A percentile compares a stretch with the other conserved stretches of the same genome.
phyloP scores from a whole-genome alignment of 2,888 invertebrate species.

The Drosophila mettleri region DNA sequence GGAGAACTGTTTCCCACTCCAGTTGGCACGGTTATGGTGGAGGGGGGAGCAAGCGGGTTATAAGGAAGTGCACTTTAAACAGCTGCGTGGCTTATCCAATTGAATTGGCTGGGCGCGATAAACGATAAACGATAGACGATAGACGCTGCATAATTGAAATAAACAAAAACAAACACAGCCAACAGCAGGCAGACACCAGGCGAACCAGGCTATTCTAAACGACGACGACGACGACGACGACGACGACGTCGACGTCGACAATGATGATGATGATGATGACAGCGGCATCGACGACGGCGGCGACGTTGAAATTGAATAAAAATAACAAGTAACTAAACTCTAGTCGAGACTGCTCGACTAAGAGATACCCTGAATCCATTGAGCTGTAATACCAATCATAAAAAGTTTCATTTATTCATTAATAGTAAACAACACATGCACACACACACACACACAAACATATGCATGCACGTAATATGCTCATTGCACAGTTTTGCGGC shows the following conservation, averaged over 20 bases:
- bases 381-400: too few species aligned
- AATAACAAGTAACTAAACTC: too few species aligned
- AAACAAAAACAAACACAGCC: conserved; percentile 25
- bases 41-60: conserved; percentile 25
- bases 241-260: conserved; percentile 55
- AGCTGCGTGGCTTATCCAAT: conserved; percentile 72
- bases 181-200: conserved; percentile 4
- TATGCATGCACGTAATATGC: too few species aligned
- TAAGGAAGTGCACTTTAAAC: conserved; percentile 74
- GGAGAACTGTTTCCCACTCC: conserved; percentile 20
- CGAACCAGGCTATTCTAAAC: conserved; percentile 18
- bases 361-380: too few species aligned
- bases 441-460: too few species aligned
- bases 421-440: too few species aligned
- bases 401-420: too few species aligned
- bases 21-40: conserved; percentile 40
- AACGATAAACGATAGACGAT: conserved; percentile 52
- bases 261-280: conserved; percentile 33
- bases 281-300: conserved; percentile 13
- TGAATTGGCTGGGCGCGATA: conserved; percentile 48
- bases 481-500: too few species aligned
- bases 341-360: too few species aligned
- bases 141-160: conserved; percentile 70
- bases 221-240: conserved; percentile 21
- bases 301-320: conserved; percentile 74